Percentiles rank a stretch among this genome's conserved stretches.
Conservation (phyloP, 2,113 vertebrate species). For the Isichthys henryi region DNA sequence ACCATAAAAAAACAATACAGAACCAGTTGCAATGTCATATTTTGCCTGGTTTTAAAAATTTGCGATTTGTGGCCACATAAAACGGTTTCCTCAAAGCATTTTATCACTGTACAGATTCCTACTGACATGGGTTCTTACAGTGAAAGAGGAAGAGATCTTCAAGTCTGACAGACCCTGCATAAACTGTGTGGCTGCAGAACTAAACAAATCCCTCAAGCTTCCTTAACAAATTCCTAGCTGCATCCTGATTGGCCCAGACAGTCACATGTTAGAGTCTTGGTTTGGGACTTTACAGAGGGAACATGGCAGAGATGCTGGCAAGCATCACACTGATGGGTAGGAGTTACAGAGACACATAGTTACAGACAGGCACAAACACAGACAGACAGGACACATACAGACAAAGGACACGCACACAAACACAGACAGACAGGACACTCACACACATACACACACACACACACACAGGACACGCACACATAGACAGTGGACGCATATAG, state of each 20-base stretch:
- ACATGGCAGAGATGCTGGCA: neutral
- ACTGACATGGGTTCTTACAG: neutral
- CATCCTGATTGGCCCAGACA: neutral
- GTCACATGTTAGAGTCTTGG: neutral
- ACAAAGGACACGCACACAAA: neutral
- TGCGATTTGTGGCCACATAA: neutral
- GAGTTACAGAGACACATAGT: neutral
- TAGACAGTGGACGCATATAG: neutral
- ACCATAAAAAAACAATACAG: neutral
- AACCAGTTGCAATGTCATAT: neutral
- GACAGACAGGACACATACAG: neutral
- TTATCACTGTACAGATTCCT: neutral
- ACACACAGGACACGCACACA: neutral
- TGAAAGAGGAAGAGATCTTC: neutral
- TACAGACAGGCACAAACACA: neutral
- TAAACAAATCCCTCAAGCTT: neutral
- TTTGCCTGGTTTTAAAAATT: neutral
- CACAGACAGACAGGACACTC: neutral
- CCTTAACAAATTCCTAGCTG: neutral
- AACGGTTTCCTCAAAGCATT: neutral
- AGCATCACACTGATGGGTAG: neutral
- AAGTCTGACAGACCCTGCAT: neutral
- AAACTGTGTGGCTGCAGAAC: neutral
- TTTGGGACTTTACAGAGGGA: neutral
- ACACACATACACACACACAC: neutral